Evolutionary conservation across 1,140 invertebrate species (phyloP).

Genomic region (Diachasmimorpha longicaudata): DNA sequence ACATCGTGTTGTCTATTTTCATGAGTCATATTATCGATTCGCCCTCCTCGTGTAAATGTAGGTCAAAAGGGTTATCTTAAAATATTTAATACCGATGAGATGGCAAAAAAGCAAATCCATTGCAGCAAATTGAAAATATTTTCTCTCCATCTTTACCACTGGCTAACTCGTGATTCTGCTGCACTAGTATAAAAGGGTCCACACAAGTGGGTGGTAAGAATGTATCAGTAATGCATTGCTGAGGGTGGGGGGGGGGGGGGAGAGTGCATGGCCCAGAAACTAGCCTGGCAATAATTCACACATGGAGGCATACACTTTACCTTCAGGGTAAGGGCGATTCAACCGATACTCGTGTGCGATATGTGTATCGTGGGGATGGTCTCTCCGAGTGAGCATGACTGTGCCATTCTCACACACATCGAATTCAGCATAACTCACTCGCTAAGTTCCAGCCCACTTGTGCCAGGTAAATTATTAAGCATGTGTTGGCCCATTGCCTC

Average conservation of each 20-base stretch:
- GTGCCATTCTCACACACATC: slow-evolving; percentile 25
- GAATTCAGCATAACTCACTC: slow-evolving; percentile 48
- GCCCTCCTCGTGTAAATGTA: background rate
- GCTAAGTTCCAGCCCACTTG: slow-evolving; percentile 48
- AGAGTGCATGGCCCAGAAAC: slow-evolving; percentile 41
- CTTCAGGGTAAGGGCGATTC: slow-evolving; percentile 20
- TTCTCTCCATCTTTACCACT: no score
- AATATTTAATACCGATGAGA: background rate
- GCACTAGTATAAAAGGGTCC: no score
- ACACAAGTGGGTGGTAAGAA: background rate
- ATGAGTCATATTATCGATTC: background rate
- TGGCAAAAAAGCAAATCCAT: background rate
- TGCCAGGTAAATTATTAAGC: slow-evolving; percentile 51
- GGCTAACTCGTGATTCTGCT: no score
- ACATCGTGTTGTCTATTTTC: background rate
- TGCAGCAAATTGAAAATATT: no score
- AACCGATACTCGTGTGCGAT: slow-evolving; percentile 11
- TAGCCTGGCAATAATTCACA: slow-evolving; percentile 44
- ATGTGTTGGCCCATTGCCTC: slow-evolving; percentile 42
- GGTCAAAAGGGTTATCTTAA: background rate
- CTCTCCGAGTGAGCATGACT: background rate
- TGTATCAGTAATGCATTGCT: background rate
- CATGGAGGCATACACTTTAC: slow-evolving; percentile 41
- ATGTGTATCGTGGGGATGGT: background rate
- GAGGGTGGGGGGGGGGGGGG: no score